Evolutionary conservation across 1,140 invertebrate species (phyloP).

Genomic region (Drosophila parvula): DNA sequence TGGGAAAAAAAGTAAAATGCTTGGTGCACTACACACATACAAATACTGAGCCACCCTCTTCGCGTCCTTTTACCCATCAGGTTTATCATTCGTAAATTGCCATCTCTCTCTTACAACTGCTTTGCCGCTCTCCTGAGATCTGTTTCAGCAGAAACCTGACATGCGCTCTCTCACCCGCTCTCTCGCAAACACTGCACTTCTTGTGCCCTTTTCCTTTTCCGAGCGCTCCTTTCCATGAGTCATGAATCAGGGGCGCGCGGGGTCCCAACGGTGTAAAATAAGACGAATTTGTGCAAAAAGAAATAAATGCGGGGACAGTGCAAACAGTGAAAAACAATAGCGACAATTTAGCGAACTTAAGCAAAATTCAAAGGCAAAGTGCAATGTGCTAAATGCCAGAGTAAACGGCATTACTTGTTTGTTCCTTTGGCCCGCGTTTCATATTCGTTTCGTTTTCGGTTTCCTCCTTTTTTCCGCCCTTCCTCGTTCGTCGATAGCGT

Average conservation of each 20-base stretch:
- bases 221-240: conserved; percentile 37
- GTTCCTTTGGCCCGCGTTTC: conserved; percentile 36
- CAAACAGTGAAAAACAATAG: conserved; percentile 11
- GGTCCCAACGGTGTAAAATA: conserved; percentile 31
- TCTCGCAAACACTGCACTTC: conserved; percentile 19
- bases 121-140: conserved; percentile 1
- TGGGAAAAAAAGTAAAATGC: conserved; percentile 27
- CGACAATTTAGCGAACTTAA: conserved; percentile 27
- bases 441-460: background rate
- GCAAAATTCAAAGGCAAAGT: conserved; percentile 32
- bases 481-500: conserved; percentile 19
- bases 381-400: conserved; percentile 39
- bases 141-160: conserved; percentile 36
- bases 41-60: conserved; percentile 17
- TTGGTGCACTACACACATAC: conserved; percentile 38
- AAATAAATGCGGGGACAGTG: conserved; percentile 26
- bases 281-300: conserved; percentile 35
- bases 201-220: conserved; percentile 40
- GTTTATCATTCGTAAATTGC: conserved; percentile 5
- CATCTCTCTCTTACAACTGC: conserved; percentile 9
- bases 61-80: conserved; percentile 42
- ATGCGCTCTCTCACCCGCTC: conserved; percentile 40
- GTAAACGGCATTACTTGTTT: conserved; percentile 54
- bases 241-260: conserved; percentile 21
- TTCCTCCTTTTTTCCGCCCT: conserved; percentile 3